Evolutionary conservation across 2,888 invertebrate species (phyloP), one percentile per base, ranked within the genome.

Genomic region (Eristalinus aeneus): DNA sequence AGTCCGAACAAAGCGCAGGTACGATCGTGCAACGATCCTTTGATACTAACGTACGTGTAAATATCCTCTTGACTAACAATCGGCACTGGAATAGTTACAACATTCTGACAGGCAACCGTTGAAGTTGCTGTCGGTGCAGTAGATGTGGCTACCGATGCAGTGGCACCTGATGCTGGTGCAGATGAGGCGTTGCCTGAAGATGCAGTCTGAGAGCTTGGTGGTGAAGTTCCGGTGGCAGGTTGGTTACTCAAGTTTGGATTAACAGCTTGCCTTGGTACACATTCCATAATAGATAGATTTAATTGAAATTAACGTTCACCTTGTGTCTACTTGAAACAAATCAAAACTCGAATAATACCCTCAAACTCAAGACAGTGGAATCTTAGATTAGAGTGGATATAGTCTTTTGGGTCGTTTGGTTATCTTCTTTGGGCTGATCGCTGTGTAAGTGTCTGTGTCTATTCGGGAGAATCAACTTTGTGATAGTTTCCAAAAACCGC

Each of bases 1-100:
- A 97, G 92, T 75, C 97, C 97, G 93, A 97, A 97, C 39, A 96
- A 95, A 84, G 95, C 94, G 92, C 95, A 95, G 90, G 96, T 96
- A 88, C 93, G 92, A 87, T 96, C 95, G 93, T 96, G 95, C 79
- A 97, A 93, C 4, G 96, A 97, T 46, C 96, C 97, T 93, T 96
- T 97, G 64, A 97, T 95, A 84, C 96, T 96, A 89, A 96, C 93
- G 92, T 97, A 97, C 83, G 95, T 94, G 91, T 94, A 95, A 89
- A 93, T 94, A 88, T 95, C 95, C 89, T 94, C 94, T 65, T 91
- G 90, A 79, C 91, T 89, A 20, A 93, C 89, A 61, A 93, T 90
- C 58, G 93, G 93, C 69, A 93, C 91, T 1, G 92, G 92, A 91
- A 94, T 92, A 64, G 92, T 92, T 63, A 92, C 92, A 88, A 92